A percentile compares a stretch with the other conserved stretches of the same genome.
These are phyloP conservation scores for Scatophagus argus DNA, from an alignment of 2,113 vertebrate genomes.

Conservation along the genomic window DNA sequence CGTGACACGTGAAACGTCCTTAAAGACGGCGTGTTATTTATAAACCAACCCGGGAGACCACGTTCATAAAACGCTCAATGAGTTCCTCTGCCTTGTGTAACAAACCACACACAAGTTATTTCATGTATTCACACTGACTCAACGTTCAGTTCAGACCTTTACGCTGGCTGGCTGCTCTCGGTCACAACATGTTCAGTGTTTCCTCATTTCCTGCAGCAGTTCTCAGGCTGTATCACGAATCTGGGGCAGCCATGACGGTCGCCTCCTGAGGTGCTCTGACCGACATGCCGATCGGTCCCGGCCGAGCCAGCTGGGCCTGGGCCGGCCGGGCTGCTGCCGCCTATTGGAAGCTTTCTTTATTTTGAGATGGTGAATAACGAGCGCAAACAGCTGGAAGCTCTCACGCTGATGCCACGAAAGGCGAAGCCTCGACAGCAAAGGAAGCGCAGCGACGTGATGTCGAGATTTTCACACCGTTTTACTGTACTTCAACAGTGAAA, in stretches of 20 bases:
- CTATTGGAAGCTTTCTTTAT: constrained; percentile 27
- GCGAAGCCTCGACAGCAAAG: neutral
- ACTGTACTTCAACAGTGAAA: neutral
- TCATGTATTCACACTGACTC: too few relatives aligned
- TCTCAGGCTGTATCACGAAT: too few relatives aligned
- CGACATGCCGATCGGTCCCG: neutral
- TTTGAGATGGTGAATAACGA: constrained; percentile 9
- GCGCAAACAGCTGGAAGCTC: neutral
- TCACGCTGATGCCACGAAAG: neutral
- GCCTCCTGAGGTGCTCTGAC: neutral
- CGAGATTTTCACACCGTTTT: neutral
- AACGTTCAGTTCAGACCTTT: too few relatives aligned
- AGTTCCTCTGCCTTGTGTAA: too few relatives aligned
- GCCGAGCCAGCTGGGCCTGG: constrained; percentile 32
- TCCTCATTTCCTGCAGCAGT: too few relatives aligned
- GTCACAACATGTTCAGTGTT: too few relatives aligned
- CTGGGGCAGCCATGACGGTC: constrained; percentile 3
- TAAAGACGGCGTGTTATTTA: too few relatives aligned
- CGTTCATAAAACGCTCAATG: too few relatives aligned
- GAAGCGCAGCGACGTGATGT: neutral
- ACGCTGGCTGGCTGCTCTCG: too few relatives aligned
- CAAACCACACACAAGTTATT: too few relatives aligned
- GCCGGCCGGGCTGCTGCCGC: neutral
- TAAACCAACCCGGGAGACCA: too few relatives aligned
- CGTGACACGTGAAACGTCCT: too few relatives aligned